These are phyloP conservation scores for Bombus sibiricus DNA, from an alignment of 1,140 invertebrate genomes.

Conservation along the genomic window DNA sequence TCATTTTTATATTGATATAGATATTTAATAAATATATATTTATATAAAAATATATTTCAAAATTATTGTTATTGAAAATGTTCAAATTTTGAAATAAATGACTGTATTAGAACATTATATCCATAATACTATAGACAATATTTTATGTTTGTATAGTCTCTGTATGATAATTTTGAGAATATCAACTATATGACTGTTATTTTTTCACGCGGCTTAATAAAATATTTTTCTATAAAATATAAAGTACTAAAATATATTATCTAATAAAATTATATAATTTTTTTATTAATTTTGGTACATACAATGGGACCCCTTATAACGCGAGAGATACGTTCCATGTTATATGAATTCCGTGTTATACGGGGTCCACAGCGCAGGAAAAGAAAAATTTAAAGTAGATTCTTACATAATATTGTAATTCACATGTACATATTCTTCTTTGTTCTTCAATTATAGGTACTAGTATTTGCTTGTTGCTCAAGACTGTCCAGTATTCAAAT, in stretches of 20 bases:
- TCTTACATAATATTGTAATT: background rate
- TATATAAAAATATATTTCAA: background rate
- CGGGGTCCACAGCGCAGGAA: too few relatives aligned
- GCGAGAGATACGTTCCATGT: too few relatives aligned
- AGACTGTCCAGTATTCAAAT: conserved; percentile 16
- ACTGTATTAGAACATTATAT: background rate
- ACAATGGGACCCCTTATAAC: too few relatives aligned
- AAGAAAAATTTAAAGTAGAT: background rate
- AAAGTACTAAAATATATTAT: conserved; percentile 19
- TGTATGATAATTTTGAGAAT: background rate
- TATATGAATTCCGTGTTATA: too few relatives aligned
- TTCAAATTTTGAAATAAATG: background rate
- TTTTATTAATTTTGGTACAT: background rate
- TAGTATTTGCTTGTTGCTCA: conserved; percentile 40
- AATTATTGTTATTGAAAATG: background rate
- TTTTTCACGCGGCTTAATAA: background rate
- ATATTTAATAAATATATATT: background rate
- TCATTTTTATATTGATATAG: background rate
- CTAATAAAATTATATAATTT: background rate
- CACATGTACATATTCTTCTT: conserved; percentile 8
- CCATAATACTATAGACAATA: background rate
- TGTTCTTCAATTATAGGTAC: background rate
- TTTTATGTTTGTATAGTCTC: background rate
- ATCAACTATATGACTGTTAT: conserved; percentile 1
- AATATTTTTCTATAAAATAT: conserved; percentile 2